Conservation (phyloP, 2,113 vertebrate genomes). For the Tamias sibiricus region DNA sequence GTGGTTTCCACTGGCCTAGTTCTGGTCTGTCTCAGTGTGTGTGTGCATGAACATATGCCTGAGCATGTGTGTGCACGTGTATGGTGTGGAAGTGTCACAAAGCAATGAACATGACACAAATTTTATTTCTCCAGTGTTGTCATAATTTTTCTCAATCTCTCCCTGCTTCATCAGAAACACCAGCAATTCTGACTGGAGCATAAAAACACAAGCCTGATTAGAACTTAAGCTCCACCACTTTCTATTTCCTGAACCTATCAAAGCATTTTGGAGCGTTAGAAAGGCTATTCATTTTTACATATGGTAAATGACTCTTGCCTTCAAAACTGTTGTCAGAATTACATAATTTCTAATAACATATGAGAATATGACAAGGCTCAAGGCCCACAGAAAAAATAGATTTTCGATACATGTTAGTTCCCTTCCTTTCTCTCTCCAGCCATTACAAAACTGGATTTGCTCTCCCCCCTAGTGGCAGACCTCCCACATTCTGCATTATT, state of each 20-base stretch:
- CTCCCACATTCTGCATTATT: neutral
- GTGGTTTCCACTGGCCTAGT: neutral
- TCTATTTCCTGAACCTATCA: neutral
- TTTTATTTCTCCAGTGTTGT: neutral
- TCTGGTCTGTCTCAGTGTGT: too few relatives aligned
- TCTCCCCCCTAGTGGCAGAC: constrained; percentile 35
- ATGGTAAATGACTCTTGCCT: neutral
- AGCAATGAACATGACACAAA: neutral
- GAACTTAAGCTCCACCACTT: neutral
- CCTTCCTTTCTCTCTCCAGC: neutral
- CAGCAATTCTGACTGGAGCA: neutral
- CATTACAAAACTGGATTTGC: neutral
- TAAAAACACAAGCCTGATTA: neutral
- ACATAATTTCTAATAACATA: neutral
- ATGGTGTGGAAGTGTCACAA: neutral
- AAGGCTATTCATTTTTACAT: neutral
- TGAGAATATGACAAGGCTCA: neutral
- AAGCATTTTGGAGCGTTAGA: neutral
- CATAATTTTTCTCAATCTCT: neutral
- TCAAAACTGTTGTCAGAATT: neutral
- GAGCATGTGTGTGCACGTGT: too few relatives aligned
- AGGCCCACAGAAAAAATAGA: neutral
- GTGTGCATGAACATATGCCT: too few relatives aligned
- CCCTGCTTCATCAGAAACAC: neutral
- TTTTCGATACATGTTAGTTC: neutral